Base-by-base conservation (phyloP, 2,797 vertebrate genomes). In the Dallia pectoralis region DNA sequence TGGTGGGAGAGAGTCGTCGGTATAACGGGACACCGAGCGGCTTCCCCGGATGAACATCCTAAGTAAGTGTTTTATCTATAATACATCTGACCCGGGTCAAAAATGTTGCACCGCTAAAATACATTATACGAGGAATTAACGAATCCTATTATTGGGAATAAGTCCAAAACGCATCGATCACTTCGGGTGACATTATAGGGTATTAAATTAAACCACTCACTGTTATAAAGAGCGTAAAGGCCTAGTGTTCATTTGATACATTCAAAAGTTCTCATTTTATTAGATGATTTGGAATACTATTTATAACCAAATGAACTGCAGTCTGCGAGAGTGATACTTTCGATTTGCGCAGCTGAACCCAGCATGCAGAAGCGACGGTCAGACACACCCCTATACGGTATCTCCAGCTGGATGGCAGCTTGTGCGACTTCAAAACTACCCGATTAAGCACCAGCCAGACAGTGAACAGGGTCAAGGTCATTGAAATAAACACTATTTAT, bases 1-100 rank as follows among this genome's bases (percentile, higher is more conserved):
- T 40, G 61, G 48, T 32, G 70, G 70, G 68, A 32, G 25, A 27
- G 80, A n/a, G n/a, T n/a, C 78, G 78, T 74, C 70, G 71, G 65
- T 44, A 62, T 49, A 79, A 76, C 61, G 77, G 72, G 76, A 62
- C 71, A 22, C 79, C 84, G 86, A 85, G 85, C 83, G 77, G 74
- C 69, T 70, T 74, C 73, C 77, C 18, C 77, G 80, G 84, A 89
- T 83, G 81, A 82, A 74, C n/a, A 74, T 63, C 56, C 82, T 74
- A 88, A 90, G 90, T 91, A 89, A 90, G 89, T 90, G 78, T 19
- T 69, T 81, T 71, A 87, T 84, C 78, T 75, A n/a, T n/a, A 82
- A 78, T 64, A 9, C 69, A 85, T 70, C 63, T 84, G 51, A 68
- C 70, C 68, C 48, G 51, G 65, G 62, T 69, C 59, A 77, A 77